These are phyloP conservation scores for Tetraodon nigroviridis DNA, from an alignment of 2,113 vertebrate genomes.

Conservation along the genomic window DNA sequence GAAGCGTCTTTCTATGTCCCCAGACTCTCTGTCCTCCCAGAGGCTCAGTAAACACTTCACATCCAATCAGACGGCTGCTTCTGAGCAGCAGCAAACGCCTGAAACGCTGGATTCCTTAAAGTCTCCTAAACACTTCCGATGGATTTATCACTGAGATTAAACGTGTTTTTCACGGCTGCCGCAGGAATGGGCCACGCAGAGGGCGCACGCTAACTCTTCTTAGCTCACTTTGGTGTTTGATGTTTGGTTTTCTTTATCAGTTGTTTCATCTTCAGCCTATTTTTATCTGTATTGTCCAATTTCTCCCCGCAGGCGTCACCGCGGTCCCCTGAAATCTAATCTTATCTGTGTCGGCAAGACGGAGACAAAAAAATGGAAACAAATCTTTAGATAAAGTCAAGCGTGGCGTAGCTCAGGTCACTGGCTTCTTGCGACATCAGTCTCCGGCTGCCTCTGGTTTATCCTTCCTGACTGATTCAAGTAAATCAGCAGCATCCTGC, in stretches of 20 bases:
- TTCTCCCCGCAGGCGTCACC: slow-evolving; percentile 6
- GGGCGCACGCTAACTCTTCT: no score
- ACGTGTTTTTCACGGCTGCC: no score
- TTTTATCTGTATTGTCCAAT: slow-evolving; percentile 15
- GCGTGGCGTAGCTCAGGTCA: not conserved
- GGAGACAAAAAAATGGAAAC: not conserved
- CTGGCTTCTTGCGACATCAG: no score
- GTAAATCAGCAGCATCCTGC: not conserved
- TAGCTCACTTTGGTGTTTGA: no score
- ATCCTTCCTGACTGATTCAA: slow-evolving; percentile 27
- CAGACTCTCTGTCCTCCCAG: not conserved
- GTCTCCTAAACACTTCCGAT: slow-evolving; percentile 1
- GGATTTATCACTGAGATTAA: slow-evolving; percentile 4
- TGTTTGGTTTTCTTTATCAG: slow-evolving; percentile 6
- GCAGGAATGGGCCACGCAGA: no score
- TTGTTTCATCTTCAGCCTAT: slow-evolving; percentile 17
- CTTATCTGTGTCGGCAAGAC: slow-evolving; percentile 9
- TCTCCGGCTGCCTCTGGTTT: slow-evolving; percentile 7
- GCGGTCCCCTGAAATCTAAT: slow-evolving; percentile 24
- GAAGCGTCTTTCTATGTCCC: slow-evolving; percentile 4
- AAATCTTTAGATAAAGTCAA: not conserved
- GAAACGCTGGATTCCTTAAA: slow-evolving; percentile 9
- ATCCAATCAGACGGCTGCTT: slow-evolving; percentile 15
- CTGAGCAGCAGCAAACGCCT: slow-evolving; percentile 1
- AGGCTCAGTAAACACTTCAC: slow-evolving; percentile 18